A percentile compares a stretch with the other conserved stretches of the same genome.
phyloP scores from a whole-genome alignment of 1,140 invertebrate genomes.

The Meloidogyne floridensis region DNA sequence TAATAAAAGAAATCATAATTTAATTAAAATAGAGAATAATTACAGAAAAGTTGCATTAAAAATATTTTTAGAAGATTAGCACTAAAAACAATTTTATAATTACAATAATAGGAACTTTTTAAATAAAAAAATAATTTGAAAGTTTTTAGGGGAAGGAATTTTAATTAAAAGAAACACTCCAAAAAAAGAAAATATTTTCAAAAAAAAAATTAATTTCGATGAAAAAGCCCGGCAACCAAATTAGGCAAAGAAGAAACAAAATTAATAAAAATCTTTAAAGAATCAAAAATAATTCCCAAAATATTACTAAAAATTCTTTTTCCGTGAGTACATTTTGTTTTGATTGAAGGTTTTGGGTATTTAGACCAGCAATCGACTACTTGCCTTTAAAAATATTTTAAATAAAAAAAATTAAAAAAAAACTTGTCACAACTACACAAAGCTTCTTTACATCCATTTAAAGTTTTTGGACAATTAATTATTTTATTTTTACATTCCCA shows the following conservation, averaged over 20 bases:
- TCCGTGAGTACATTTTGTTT: slow-evolving; percentile 18
- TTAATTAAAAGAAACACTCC: too few species aligned
- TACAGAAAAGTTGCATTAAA: too few species aligned
- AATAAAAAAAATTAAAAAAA: not conserved
- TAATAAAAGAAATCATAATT: too few species aligned
- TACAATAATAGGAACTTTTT: too few species aligned
- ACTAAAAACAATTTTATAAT: too few species aligned
- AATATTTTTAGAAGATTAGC: too few species aligned
- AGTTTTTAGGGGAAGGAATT: too few species aligned
- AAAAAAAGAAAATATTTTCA: not conserved
- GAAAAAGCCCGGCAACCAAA: not conserved
- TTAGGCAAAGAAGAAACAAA: not conserved
- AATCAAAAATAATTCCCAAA: not conserved
- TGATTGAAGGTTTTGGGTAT: not conserved
- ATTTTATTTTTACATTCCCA: slow-evolving; percentile 17
- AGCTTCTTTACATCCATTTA: slow-evolving; percentile 16
- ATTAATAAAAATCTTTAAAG: not conserved
- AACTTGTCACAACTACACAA: slow-evolving; percentile 29
- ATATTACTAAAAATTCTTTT: not conserved
- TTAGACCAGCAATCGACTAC: slow-evolving; percentile 27
- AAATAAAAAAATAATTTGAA: too few species aligned
- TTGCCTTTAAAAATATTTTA: slow-evolving; percentile 13
- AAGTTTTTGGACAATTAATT: not conserved
- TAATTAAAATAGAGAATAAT: too few species aligned
- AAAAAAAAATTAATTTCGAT: not conserved